Evolutionary conservation across 2,113 vertebrate genomes (phyloP).

Genomic region (Spermophilus dauricus): DNA sequence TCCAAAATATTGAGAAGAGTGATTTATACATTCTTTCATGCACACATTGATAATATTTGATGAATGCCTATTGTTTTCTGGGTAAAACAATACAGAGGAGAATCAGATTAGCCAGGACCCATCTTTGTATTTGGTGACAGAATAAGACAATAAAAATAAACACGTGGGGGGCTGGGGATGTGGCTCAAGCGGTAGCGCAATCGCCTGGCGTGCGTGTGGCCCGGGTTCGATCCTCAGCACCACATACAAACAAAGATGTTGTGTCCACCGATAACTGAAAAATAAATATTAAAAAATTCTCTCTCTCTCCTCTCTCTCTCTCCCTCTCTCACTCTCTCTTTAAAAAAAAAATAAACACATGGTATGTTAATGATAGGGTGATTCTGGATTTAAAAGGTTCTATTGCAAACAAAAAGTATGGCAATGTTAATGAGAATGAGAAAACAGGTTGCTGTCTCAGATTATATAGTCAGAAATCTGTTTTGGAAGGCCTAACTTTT

Average conservation of each 20-base stretch:
- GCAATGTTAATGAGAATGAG: background rate
- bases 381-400: background rate
- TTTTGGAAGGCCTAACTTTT: background rate
- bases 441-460: background rate
- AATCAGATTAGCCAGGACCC: background rate
- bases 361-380: background rate
- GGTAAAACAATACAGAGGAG: background rate
- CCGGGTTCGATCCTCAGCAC: too few relatives aligned
- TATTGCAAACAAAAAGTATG: conserved; percentile 31
- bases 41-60: background rate
- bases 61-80: background rate
- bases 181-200: too few relatives aligned
- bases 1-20: background rate
- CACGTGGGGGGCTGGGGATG: too few relatives aligned
- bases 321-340: too few relatives aligned
- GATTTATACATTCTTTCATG: background rate
- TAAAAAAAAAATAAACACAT: background rate
- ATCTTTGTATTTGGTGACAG: conserved; percentile 30
- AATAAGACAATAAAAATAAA: background rate
- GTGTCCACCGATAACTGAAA: too few relatives aligned
- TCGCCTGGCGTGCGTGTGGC: too few relatives aligned
- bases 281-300: too few relatives aligned
- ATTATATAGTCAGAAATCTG: background rate
- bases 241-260: too few relatives aligned
- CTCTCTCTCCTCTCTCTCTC: too few relatives aligned